phyloP scores from a whole-genome alignment of 2,797 vertebrate genomes.

The Danio albolineatus region DNA sequence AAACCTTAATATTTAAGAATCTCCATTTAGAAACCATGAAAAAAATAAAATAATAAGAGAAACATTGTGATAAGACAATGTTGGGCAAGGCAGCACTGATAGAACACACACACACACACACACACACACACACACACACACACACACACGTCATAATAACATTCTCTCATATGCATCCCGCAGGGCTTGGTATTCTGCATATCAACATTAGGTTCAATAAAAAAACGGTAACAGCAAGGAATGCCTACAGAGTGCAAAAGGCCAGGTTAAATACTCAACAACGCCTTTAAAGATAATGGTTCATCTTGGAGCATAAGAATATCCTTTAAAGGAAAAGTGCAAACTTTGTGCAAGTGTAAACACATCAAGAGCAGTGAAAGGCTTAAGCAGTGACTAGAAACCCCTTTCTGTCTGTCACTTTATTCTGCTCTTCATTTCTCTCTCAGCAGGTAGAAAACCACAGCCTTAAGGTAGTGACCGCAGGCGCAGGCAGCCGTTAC shows the following conservation, averaged over 20 bases:
- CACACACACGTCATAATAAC: background rate
- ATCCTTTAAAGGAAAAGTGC: conserved; percentile 67
- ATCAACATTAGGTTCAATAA: conserved; percentile 5
- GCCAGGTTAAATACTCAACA: conserved; percentile 13
- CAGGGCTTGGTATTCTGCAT: conserved; percentile 17
- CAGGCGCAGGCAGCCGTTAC: conserved; percentile 84
- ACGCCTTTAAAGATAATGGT: conserved; percentile 20
- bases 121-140: background rate
- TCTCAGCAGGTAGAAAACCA: conserved; percentile 88
- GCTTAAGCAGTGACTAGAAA: conserved; percentile 52
- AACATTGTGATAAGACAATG: conserved; percentile 5
- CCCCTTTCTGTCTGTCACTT: conserved; percentile 30
- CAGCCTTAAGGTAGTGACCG: conserved; percentile 90
- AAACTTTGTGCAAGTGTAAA: conserved; percentile 71
- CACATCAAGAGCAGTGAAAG: conserved; percentile 64
- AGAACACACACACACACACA: background rate
- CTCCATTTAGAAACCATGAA: conserved; percentile 1
- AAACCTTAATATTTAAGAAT: background rate
- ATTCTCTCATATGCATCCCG: background rate
- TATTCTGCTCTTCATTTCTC: conserved; percentile 84
- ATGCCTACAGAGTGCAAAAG: conserved; percentile 22
- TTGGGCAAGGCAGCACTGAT: background rate
- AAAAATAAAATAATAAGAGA: background rate
- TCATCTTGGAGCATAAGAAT: conserved; percentile 31
- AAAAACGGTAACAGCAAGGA: conserved; percentile 14